phyloP scores from a whole-genome alignment of 2,113 vertebrate species.

The Mesocricetus auratus region DNA sequence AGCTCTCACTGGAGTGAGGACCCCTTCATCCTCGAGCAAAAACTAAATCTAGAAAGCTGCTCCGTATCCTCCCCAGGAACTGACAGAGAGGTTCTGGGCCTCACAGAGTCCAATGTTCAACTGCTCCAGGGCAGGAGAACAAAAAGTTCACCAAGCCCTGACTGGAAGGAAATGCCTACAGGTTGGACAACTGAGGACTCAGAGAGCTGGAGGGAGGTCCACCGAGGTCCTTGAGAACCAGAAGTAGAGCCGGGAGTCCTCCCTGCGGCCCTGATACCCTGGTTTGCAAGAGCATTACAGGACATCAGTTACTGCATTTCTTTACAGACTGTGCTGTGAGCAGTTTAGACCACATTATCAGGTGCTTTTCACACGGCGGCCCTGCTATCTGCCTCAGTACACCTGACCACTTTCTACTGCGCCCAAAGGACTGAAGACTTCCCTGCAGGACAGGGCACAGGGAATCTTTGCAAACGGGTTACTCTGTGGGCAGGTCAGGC shows the following conservation, averaged over 20 bases:
- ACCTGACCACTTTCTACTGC: too few relatives aligned
- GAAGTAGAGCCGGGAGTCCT: background rate
- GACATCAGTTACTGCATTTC: background rate
- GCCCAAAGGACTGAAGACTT: background rate
- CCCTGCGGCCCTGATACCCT: background rate
- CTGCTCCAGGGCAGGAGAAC: background rate
- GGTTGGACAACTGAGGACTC: background rate
- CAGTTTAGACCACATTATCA: background rate
- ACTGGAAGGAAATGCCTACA: background rate
- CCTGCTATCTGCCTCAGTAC: background rate
- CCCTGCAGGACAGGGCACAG: background rate
- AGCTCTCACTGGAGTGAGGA: background rate
- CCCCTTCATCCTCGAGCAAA: background rate
- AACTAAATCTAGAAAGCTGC: background rate
- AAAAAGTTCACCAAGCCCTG: background rate
- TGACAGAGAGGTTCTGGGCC: background rate
- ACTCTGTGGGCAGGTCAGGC: background rate
- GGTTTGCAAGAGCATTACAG: background rate
- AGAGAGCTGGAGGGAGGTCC: background rate
- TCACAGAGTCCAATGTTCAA: background rate
- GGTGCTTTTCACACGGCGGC: background rate
- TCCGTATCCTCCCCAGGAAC: background rate
- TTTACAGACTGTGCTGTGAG: background rate
- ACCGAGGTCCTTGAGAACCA: background rate
- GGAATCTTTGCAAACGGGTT: background rate